A percentile compares a stretch with the other conserved stretches of the same genome.
phyloP scores from a whole-genome alignment of 2,888 invertebrate species.

The Holacanthella duospinosa region DNA sequence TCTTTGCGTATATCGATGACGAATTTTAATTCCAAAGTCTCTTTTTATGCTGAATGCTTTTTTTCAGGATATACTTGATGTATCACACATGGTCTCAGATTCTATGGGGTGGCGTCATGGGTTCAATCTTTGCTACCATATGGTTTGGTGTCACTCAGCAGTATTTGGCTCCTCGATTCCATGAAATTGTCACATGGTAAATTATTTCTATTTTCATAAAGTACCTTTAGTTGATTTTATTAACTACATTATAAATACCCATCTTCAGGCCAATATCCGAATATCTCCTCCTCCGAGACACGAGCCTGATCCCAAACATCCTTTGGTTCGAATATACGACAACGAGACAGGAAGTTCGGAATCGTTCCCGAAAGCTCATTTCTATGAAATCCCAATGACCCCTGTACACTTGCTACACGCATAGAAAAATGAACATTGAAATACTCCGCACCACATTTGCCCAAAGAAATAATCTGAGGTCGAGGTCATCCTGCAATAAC shows the following conservation, averaged over 20 bases:
- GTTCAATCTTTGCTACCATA: conserved; percentile 58
- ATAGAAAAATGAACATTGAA: not conserved
- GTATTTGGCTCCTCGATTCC: conserved; percentile 72
- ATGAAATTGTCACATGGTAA: conserved; percentile 73
- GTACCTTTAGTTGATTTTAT: conserved; percentile 10
- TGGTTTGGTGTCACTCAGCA: conserved; percentile 75
- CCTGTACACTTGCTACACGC: conserved; percentile 7
- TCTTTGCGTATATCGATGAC: not conserved
- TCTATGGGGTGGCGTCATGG: conserved; percentile 63
- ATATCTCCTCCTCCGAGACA: conserved; percentile 73
- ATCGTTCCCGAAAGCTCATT: conserved; percentile 59
- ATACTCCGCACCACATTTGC: not conserved
- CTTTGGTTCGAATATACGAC: conserved; percentile 89
- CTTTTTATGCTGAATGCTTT: too few relatives aligned
- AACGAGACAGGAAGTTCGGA: conserved; percentile 68
- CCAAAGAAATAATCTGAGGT: not conserved
- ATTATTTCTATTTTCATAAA: conserved; percentile 39
- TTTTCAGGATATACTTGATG: conserved; percentile 68
- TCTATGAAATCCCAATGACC: conserved; percentile 19
- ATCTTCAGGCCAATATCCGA: conserved; percentile 66
- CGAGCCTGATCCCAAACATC: conserved; percentile 81
- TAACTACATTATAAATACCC: not conserved
- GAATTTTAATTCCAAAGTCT: too few relatives aligned
- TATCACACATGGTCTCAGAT: conserved; percentile 79
- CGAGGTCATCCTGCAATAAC: not conserved